Base-by-base conservation (phyloP, 2,888 invertebrate genomes). In the Tholera decimalis region DNA sequence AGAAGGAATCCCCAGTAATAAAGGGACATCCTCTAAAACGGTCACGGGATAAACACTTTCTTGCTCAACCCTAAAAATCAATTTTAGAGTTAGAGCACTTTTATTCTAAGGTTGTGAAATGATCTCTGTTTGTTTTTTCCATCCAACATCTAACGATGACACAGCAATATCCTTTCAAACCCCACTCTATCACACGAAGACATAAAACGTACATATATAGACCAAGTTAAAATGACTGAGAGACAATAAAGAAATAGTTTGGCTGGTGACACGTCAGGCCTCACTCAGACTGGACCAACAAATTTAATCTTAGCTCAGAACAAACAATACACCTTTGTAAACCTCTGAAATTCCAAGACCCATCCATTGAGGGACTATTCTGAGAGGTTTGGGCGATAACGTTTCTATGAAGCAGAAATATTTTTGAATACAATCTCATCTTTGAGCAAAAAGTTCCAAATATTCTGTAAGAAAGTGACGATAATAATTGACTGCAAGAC, bases 261-360 rank as follows among this genome's bases (percentile, higher is more conserved):
- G 49, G 46, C 35, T 20, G 37, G 72, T 57, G 78, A 80, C 82
- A 78, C 61, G 78, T 76, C 73, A 67, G 68, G 30, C 81, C 80
- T 69, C 37, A 43, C 69, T 78, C 82, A 68, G 51, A 54, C 24
- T 54, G 74, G 46, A 46, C 67, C 59, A 70, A 64, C 80, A 77
- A 81, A 81, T 82, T 82, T 82, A 82, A 82, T 84, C 82, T 83
- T 80, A 79, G 79, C 62, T 54, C 44, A 69, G 59, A 72, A 77
- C 84, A 85, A 84, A 86, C 84, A 85, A 83, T 77, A 79, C 79
- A 83, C 83, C 83, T 85, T 58, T 65, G 79, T 75, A 74, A 83
- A 82, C 84, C 77, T 73, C 74, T 69, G 76, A 77, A 79, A 85
- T 85, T 81, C 80, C 78, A 60, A 70, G 62, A 63, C 53, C 73